Percentiles rank a stretch among this genome's conserved stretches.
Evolutionary conservation across 2,888 invertebrate genomes (phyloP).

Genomic region (Amphipyra berbera): DNA sequence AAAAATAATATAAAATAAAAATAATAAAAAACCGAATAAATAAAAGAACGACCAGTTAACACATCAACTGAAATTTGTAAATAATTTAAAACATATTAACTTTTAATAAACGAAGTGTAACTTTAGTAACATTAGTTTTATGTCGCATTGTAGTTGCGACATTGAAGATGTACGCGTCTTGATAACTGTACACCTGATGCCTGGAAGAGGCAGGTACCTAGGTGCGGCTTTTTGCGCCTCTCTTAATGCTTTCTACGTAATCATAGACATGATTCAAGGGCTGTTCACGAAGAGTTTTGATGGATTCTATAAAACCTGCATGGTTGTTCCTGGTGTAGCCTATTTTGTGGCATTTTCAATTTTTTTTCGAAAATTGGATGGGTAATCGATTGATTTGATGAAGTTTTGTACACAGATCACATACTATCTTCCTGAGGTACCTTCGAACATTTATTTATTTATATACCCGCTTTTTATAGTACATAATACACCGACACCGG

Average conservation of each 20-base stretch:
- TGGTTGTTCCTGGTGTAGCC: no score
- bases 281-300: conserved; percentile 6
- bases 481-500: no score
- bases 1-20: no score
- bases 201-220: conserved; percentile 22
- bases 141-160: conserved; percentile 37
- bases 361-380: no score
- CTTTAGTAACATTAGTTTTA: conserved; percentile 25
- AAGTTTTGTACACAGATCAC: no score
- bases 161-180: conserved; percentile 41
- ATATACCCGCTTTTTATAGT: no score
- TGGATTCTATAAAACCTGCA: no score
- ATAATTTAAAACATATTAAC: neutral
- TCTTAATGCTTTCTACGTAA: conserved; percentile 46
- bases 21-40: neutral
- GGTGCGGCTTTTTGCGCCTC: conserved; percentile 42
- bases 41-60: neutral
- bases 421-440: neutral
- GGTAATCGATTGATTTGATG: no score
- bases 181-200: conserved; percentile 53
- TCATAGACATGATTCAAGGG: conserved; percentile 21
- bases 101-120: neutral
- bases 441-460: no score
- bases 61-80: neutral
- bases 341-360: no score